These are phyloP conservation scores for Drosophila sturtevanti DNA, from an alignment of 1,140 invertebrate genomes.

Conservation along the genomic window DNA sequence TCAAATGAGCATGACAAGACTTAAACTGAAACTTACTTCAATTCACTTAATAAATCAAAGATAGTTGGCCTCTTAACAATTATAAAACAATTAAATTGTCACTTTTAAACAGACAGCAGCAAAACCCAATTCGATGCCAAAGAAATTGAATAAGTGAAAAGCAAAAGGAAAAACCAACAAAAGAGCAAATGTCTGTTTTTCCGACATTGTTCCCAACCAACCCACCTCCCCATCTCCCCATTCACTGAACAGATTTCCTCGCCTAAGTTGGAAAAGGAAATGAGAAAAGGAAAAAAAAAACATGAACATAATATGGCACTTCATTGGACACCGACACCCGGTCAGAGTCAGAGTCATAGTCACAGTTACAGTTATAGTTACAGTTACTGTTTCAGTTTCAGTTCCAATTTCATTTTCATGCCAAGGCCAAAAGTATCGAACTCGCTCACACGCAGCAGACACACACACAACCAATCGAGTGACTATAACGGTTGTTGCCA, in stretches of 20 bases:
- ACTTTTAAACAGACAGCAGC: conserved; percentile 41
- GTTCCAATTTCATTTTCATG: neutral
- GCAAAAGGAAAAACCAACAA: conserved; percentile 39
- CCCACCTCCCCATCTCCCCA: neutral
- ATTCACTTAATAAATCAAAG: conserved; percentile 65
- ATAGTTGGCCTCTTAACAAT: conserved; percentile 48
- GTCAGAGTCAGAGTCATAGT: neutral
- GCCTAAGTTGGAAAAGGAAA: neutral
- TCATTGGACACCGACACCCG: neutral
- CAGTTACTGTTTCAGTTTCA: neutral
- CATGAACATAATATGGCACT: conserved; percentile 1
- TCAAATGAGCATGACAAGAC: neutral
- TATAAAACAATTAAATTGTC: conserved; percentile 81
- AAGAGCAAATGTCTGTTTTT: conserved; percentile 44
- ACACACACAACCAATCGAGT: conserved; percentile 54
- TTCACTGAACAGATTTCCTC: neutral
- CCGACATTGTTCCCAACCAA: neutral
- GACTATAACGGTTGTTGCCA: conserved; percentile 60
- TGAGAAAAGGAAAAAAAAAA: neutral
- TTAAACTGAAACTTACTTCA: conserved; percentile 38
- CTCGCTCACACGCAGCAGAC: conserved; percentile 29
- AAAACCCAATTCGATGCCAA: conserved; percentile 33
- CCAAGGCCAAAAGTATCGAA: conserved; percentile 39
- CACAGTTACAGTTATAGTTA: neutral
- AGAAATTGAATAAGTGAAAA: conserved; percentile 1